Percentiles rank a stretch among this genome's conserved stretches.
phyloP scores from a whole-genome alignment of 1,140 invertebrate genomes.

The Drosophila equinoxialis region DNA sequence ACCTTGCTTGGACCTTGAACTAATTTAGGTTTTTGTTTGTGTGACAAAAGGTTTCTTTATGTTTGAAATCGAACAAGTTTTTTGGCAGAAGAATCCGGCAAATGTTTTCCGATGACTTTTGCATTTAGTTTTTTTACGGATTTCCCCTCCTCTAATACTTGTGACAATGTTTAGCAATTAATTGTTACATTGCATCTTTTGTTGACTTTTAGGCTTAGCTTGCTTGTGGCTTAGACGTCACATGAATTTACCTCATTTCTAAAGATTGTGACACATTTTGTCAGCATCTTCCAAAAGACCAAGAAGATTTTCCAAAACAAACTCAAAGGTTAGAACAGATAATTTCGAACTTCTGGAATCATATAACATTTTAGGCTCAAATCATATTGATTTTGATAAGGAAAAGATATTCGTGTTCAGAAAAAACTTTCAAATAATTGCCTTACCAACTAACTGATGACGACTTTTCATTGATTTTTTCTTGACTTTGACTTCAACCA shows the following conservation, averaged over 20 bases:
- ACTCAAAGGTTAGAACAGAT: too few relatives aligned
- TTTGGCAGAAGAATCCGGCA: conserved; percentile 8
- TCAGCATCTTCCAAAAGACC: too few relatives aligned
- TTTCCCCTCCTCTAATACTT: not conserved
- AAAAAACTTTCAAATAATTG: too few relatives aligned
- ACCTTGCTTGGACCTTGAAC: conserved; percentile 68
- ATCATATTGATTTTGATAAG: too few relatives aligned
- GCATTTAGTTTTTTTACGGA: not conserved
- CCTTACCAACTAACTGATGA: too few relatives aligned
- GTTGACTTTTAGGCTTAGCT: not conserved
- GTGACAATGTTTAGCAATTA: not conserved
- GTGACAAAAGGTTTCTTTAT: conserved; percentile 8
- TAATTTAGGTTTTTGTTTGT: conserved; percentile 32
- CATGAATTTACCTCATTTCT: not conserved
- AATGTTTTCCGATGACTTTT: not conserved
- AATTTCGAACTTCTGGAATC: too few relatives aligned
- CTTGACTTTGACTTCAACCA: too few relatives aligned
- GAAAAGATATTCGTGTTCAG: too few relatives aligned
- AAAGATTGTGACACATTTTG: too few relatives aligned
- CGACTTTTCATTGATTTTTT: too few relatives aligned
- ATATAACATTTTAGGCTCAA: too few relatives aligned
- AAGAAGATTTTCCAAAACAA: too few relatives aligned
- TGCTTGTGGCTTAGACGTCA: not conserved
- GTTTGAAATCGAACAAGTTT: not conserved
- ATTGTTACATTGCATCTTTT: not conserved